These are phyloP conservation scores for Mamestra configurata DNA, from an alignment of 1,140 invertebrate genomes.

Conservation along the genomic window DNA sequence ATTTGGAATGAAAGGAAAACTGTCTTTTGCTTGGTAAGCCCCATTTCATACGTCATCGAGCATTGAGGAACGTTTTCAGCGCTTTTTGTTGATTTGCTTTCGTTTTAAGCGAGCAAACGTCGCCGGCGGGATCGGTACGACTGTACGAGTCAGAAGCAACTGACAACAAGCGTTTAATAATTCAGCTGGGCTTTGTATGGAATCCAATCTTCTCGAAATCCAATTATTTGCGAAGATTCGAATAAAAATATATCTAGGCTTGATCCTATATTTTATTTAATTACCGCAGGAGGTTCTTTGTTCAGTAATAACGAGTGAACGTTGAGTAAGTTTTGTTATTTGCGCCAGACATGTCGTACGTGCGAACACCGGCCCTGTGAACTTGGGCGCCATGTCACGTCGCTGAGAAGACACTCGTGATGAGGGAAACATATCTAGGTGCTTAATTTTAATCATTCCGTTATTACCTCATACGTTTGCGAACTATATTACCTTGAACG, in stretches of 20 bases:
- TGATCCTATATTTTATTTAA: conserved; percentile 9
- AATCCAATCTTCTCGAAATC: background rate
- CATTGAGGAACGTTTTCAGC: conserved; percentile 41
- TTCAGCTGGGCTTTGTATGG: conserved; percentile 2
- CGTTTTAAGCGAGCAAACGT: conserved; percentile 29
- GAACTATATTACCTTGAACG: background rate
- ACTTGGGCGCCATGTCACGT: conserved; percentile 62
- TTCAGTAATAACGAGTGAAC: conserved; percentile 17
- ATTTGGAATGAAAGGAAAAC: conserved; percentile 51
- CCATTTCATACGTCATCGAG: conserved; percentile 45
- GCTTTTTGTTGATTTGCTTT: conserved; percentile 41
- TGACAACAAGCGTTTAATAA: conserved; percentile 18
- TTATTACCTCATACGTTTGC: conserved; percentile 3
- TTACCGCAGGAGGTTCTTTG: conserved; percentile 1
- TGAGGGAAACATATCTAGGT: conserved; percentile 23
- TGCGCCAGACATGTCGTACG: conserved; percentile 36
- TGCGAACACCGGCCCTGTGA: conserved; percentile 57
- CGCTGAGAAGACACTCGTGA: conserved; percentile 27
- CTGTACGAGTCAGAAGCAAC: background rate
- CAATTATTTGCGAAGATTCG: background rate
- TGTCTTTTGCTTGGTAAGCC: conserved; percentile 47
- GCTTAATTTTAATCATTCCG: conserved; percentile 32
- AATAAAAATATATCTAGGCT: background rate
- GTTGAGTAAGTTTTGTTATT: conserved; percentile 51
- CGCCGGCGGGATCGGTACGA: background rate